Evolutionary conservation across 2,113 vertebrate genomes (phyloP), one percentile per base, ranked within the genome.

Genomic region (Barbus barbus): DNA sequence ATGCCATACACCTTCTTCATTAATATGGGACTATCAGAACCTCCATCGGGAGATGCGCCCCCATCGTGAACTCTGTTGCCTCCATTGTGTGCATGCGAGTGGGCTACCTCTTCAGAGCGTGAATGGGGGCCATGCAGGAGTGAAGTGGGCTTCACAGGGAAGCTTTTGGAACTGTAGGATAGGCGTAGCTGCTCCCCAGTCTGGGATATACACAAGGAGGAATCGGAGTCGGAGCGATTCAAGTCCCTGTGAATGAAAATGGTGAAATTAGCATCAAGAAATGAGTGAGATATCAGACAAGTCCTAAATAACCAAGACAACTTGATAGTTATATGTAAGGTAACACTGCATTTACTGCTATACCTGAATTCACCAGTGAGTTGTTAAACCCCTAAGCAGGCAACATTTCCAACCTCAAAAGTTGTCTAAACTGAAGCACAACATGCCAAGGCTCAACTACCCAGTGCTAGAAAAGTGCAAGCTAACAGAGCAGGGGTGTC

Each of bases 141-240:
- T 77, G 95, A 94, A 81, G 92, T 91, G 85, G 97, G 95, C 86
- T 96, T 96, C 56, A 95, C 88, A 6, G 94, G 81, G 89, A 94
- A 90, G 58, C 93, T 92, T 90, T 93, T 95, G 87, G 94, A 91
- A 91, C 95, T 90, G 88, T 89, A 93, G 33, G 89, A 89, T 0
- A 94, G 36, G 0, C 96, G 96, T 46, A 89, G 92, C n/a, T 89
- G 93, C 75, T 98, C 97, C 83, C 96, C 95, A 87, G 92, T 93
- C 91, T 97, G 96, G 16, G 95, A 96, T 89, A 98, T 94, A 90
- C 96, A 98, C 90, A 98, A 92, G 89, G 97, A 98, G 76, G 97
- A 96, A 87, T 99, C 98, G 0, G 97, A 98, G 90, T 99, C 97
- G 2, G 96, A 98, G 91, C 94, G 97, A 86, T 96, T 97, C 84